phyloP scores from a whole-genome alignment of 1,140 invertebrate species.

The Wasmannia auropunctata region DNA sequence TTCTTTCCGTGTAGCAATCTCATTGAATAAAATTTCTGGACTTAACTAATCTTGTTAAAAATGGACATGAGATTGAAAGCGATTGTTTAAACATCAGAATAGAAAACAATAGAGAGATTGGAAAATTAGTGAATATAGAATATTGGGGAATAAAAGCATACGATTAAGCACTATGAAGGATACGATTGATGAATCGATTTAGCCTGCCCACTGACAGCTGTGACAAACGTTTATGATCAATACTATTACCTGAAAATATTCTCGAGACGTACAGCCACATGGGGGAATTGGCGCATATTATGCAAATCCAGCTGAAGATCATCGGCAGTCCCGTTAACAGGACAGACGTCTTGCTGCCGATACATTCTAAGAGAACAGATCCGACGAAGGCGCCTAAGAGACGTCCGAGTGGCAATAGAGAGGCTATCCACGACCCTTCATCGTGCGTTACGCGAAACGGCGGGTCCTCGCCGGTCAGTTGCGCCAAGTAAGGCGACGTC shows the following conservation, averaged over 20 bases:
- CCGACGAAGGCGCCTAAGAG: conserved; percentile 79
- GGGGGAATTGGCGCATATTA: conserved; percentile 85
- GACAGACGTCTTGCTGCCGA: conserved; percentile 89
- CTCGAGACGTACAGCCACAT: conserved; percentile 85
- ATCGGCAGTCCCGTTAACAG: conserved; percentile 87
- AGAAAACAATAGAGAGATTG: neutral
- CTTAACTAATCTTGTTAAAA: neutral
- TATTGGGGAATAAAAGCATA: neutral
- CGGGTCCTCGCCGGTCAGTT: conserved; percentile 82
- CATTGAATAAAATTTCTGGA: too few relatives aligned
- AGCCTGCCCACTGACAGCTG: neutral
- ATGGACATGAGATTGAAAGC: neutral
- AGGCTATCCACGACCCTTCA: conserved; percentile 89
- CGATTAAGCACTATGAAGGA: neutral
- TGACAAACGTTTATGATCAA: neutral
- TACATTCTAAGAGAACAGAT: conserved; percentile 80
- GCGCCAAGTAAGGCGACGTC: conserved; percentile 87
- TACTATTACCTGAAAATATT: conserved; percentile 85
- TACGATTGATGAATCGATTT: neutral
- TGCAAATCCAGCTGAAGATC: conserved; percentile 87
- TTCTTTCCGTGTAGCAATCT: too few relatives aligned
- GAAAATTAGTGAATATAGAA: neutral
- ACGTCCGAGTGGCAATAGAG: conserved; percentile 85
- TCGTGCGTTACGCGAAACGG: conserved; percentile 85
- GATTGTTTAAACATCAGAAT: neutral